Evolutionary conservation across 2,888 invertebrate species (phyloP).

Genomic region (Danaus chrysippus): DNA sequence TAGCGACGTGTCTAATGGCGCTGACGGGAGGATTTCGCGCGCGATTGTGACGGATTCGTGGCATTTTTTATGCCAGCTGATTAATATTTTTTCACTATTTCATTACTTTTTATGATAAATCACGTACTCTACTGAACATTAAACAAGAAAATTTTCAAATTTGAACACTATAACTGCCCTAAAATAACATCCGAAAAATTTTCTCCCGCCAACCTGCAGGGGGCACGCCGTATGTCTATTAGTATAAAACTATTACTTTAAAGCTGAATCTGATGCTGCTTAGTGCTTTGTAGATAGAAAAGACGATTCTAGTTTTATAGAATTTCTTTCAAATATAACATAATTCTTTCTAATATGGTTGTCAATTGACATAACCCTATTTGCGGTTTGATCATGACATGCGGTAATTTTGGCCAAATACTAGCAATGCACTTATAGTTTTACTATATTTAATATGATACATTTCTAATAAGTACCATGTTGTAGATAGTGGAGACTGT

Average conservation of each 20-base stretch:
- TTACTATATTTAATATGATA: slow-evolving; percentile 35
- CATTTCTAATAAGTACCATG: slow-evolving; percentile 42
- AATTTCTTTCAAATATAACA: slow-evolving; percentile 43
- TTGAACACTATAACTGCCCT: slow-evolving; percentile 35
- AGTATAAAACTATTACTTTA: slow-evolving; percentile 43
- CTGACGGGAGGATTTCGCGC: slow-evolving; percentile 77
- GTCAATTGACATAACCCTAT: slow-evolving; percentile 79
- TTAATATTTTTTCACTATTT: slow-evolving; percentile 50
- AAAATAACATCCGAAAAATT: slow-evolving; percentile 58
- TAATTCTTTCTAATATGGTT: slow-evolving; percentile 61
- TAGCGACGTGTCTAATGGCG: slow-evolving; percentile 80
- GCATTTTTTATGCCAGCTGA: slow-evolving; percentile 75
- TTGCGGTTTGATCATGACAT: slow-evolving; percentile 73
- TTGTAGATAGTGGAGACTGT: slow-evolving; percentile 56
- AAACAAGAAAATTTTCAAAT: slow-evolving; percentile 40
- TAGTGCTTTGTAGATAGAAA: slow-evolving; percentile 31
- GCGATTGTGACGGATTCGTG: slow-evolving; percentile 78
- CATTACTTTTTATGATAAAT: slow-evolving; percentile 40
- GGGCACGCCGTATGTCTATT: slow-evolving; percentile 68
- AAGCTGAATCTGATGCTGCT: slow-evolving; percentile 37
- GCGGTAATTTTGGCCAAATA: slow-evolving; percentile 68
- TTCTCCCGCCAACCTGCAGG: slow-evolving; percentile 75
- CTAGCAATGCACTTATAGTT: slow-evolving; percentile 41
- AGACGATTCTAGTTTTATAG: slow-evolving; percentile 35
- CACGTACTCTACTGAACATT: slow-evolving; percentile 47